These are phyloP conservation scores for Dromius quadrimaculatus DNA, from an alignment of 2,888 invertebrate genomes.

Conservation along the genomic window DNA sequence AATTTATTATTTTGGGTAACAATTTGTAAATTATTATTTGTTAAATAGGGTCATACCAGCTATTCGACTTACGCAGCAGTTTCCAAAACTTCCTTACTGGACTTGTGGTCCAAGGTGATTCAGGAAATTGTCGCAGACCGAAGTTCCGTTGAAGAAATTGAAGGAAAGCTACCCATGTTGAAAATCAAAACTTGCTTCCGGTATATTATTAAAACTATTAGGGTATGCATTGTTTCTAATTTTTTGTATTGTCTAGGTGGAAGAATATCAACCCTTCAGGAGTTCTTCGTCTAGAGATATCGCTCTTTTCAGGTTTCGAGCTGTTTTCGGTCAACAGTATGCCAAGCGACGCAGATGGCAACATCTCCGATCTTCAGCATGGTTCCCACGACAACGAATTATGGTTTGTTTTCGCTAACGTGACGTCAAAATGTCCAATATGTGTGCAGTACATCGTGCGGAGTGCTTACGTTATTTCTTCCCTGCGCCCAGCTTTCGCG, in stretches of 20 bases:
- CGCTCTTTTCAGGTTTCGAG: conserved; percentile 75
- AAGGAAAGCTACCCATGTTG: conserved; percentile 75
- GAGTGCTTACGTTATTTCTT: conserved; percentile 73
- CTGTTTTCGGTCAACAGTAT: conserved; percentile 68
- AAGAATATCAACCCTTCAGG: conserved; percentile 73
- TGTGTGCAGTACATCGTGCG: conserved; percentile 74
- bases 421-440: conserved; percentile 72
- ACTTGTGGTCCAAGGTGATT: conserved; percentile 74
- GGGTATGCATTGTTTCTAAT: background rate
- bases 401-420: conserved; percentile 77
- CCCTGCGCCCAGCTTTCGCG: conserved; percentile 74
- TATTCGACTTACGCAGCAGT: conserved; percentile 75
- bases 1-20: background rate
- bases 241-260: conserved; percentile 67
- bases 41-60: conserved; percentile 71
- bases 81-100: conserved; percentile 70
- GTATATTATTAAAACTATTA: conserved; percentile 62
- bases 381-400: conserved; percentile 73
- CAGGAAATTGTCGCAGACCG: conserved; percentile 74
- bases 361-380: conserved; percentile 73
- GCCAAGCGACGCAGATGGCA: conserved; percentile 68
- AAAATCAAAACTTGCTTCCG: conserved; percentile 75
- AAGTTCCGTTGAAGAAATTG: conserved; percentile 74
- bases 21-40: background rate
- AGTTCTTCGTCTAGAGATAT: conserved; percentile 73